Evolutionary conservation across 2,888 invertebrate species (phyloP).

Genomic region (Schizaphis graminum): DNA sequence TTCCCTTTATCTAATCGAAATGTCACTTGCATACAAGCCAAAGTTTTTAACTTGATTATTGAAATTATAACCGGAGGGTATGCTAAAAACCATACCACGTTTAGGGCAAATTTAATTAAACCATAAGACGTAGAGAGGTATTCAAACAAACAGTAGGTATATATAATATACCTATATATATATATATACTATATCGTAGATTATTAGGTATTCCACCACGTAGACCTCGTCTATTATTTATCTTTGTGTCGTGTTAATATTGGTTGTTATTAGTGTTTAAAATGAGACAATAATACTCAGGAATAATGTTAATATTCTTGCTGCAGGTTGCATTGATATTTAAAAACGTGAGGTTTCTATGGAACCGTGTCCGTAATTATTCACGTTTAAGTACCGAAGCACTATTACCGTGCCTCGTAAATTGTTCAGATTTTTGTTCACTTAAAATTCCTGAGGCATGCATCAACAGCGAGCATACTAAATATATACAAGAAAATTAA

Average conservation of each 20-base stretch:
- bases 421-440: background rate
- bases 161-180: background rate
- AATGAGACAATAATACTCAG: background rate
- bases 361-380: background rate
- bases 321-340: background rate
- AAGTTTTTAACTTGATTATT: slow-evolving; percentile 19
- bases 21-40: background rate
- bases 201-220: background rate
- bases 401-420: background rate
- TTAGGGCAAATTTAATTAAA: background rate
- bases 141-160: background rate
- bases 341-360: background rate
- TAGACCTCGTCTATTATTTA: background rate
- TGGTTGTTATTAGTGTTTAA: background rate
- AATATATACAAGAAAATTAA: background rate
- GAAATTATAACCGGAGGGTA: background rate
- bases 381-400: background rate
- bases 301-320: background rate
- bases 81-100: background rate
- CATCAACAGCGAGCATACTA: background rate
- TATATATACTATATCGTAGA: background rate
- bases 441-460: background rate
- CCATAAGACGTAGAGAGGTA: background rate
- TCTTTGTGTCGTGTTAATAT: background rate
- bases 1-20: background rate